Evolutionary conservation across 2,113 vertebrate species (phyloP).

Genomic region (Bambusicola thoracicus): DNA sequence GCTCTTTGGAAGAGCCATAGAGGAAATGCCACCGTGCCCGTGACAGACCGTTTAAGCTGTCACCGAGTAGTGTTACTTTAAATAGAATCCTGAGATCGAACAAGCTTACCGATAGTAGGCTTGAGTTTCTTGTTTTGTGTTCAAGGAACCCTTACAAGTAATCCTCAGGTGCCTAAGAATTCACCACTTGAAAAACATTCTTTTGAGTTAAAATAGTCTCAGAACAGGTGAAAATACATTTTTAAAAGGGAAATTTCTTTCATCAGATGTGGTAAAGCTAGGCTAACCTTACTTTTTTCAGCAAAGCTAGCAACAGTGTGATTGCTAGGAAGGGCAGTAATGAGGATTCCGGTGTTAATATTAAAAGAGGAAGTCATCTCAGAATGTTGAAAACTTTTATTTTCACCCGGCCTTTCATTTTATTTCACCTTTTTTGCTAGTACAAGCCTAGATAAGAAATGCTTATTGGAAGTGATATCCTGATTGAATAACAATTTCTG

Average conservation of each 20-base stretch:
- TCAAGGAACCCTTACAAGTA: neutral
- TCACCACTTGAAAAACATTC: neutral
- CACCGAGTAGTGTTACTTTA: neutral
- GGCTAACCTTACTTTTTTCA: neutral
- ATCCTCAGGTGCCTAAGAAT: neutral
- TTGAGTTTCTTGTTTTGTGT: neutral
- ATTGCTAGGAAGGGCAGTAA: neutral
- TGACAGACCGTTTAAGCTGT: neutral
- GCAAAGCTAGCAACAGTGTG: neutral
- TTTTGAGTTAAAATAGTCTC: neutral
- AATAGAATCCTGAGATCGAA: neutral
- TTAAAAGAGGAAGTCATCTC: neutral
- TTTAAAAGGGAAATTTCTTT: neutral
- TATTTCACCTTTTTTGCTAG: neutral
- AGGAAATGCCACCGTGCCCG: neutral
- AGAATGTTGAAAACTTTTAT: neutral
- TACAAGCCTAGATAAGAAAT: neutral
- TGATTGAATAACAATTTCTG: neutral
- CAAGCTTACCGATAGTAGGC: neutral
- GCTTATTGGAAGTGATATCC: neutral
- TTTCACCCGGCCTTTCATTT: neutral
- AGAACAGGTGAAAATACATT: neutral
- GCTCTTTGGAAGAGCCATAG: neutral
- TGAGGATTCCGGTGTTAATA: neutral
- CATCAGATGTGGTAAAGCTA: neutral